Base-by-base conservation (phyloP, 2,888 invertebrate genomes). In the Liopterus haemorrhoidalis region DNA sequence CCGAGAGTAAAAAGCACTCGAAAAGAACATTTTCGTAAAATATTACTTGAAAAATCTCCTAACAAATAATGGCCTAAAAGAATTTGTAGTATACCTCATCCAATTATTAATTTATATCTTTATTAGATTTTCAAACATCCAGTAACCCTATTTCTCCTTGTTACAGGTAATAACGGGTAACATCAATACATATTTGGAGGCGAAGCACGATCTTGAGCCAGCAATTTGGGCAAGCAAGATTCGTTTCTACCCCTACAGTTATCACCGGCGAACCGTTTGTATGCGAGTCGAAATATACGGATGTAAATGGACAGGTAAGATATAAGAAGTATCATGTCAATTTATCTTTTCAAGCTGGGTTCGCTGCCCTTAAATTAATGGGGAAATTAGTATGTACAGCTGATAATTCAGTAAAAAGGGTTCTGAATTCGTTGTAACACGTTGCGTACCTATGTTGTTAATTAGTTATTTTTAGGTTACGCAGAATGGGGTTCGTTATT, bases 221-320 rank as follows among this genome's bases (percentile, higher is more conserved):
- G 84, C 89, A 22, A 81, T 93, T 54, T 86, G 90, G 76, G 91
- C 90, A 11, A 83, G 82, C 55, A 82, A 82, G 67, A 73, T 93
- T 45, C 80, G 92, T 32, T 85, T 93, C 68, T 76, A 90, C 47
- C 93, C 93, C 0, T 85, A 85, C 75, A 88, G 88, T 64, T 79
- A 81, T 52, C 84, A 86, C 61, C 78, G 81, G 6, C 76, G 91
- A 49, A 92, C 90, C 0, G 88, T 92, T 40, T 94, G 93, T 70
- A 85, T 94, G 85, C 70, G 93, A 50, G 86, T 92, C 22, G 93
- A 93, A 65, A 66, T 93, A 21, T 91, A 90, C 65, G 93, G 93
- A 16, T 93, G 93, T 65, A 73, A 74, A 36, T 90, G 88, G 83
- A 82, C 79, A 62, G 82, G 83, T 83, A 50, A 70, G 70, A 53